Conservation (phyloP, 2,797 vertebrate species). For the Sciurus vulgaris region DNA sequence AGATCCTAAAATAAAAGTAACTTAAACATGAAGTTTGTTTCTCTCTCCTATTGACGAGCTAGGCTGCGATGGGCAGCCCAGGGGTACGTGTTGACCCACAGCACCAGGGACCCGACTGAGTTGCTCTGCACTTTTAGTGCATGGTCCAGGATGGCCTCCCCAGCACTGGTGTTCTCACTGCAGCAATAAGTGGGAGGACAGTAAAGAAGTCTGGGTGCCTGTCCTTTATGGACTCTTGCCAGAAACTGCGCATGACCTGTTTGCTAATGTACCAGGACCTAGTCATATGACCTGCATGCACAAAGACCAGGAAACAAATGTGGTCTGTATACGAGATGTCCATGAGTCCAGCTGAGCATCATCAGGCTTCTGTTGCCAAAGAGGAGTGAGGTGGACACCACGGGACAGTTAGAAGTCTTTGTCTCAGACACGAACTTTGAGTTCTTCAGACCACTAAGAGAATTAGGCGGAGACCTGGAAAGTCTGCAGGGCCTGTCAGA, state of each 20-base stretch:
- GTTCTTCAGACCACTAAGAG: not conserved
- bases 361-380: not conserved
- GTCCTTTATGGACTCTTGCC: not conserved
- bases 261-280: not conserved
- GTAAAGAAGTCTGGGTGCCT: fast-evolving
- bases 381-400: not conserved
- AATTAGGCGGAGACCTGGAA: not conserved
- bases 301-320: not conserved
- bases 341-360: not conserved
- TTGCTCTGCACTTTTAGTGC: not conserved
- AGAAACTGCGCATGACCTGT: not conserved
- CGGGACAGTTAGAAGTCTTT: not conserved
- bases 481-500: not conserved
- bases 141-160: not conserved
- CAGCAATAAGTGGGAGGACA: not conserved
- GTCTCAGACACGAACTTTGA: not conserved
- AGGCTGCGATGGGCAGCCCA: not conserved
- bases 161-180: not conserved
- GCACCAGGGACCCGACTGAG: too few species aligned
- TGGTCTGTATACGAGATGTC: not conserved
- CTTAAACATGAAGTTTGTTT: not conserved
- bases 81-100: not conserved
- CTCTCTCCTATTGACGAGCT: not conserved
- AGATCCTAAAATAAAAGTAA: not conserved
- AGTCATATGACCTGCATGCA: not conserved